Base-by-base conservation (phyloP, 2,113 vertebrate genomes). In the Neofelis nebulosa region DNA sequence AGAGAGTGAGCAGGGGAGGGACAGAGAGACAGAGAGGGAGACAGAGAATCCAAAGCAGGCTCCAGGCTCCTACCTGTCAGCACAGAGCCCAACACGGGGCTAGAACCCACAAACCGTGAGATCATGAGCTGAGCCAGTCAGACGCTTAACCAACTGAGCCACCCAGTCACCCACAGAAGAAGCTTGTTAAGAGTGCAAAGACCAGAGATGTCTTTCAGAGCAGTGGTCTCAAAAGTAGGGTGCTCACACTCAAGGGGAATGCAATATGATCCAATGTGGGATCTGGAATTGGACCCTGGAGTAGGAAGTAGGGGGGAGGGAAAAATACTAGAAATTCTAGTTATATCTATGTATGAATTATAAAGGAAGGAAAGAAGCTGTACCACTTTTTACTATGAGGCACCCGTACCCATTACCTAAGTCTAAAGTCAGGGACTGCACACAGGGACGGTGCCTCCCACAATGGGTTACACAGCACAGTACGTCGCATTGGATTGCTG, bases 271-370 rank as follows among this genome's bases (percentile, higher is more conserved):
- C 41, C n/a, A 87, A 13, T 91, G 66, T 63, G 31, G 50, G n/a
- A 89, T 94, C 29, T 23, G 78, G 55, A 25, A 66, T 71, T 76
- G 33, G 41, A 74, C 65, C 36, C 69, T 68, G 33, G 36, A 71
- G 85, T 2, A 89, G n/a, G 23, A 90, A 90, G 25, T 81, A 95
- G 3, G n/a, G 57, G 57, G 57, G 57, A 61, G 21, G 57, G 19
- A 93, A 87, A 13, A 93, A 71, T 78, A 86, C 63, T 73, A n/a
- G 4, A 82, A 92, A 90, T 83, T 86, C n/a, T 86, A 76, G 25
- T 92, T 81, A 21, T 48, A 55, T 14, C 9, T 82, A 55, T 82
- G 5, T 86, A 76, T 93, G 31, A 90, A 69, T 38, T 36, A 52
- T 73, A 87, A 80, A 41, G 9, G 14, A 84, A 81, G 29, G 76